phyloP scores from a whole-genome alignment of 2,888 invertebrate genomes.

The Diaphora mendica region DNA sequence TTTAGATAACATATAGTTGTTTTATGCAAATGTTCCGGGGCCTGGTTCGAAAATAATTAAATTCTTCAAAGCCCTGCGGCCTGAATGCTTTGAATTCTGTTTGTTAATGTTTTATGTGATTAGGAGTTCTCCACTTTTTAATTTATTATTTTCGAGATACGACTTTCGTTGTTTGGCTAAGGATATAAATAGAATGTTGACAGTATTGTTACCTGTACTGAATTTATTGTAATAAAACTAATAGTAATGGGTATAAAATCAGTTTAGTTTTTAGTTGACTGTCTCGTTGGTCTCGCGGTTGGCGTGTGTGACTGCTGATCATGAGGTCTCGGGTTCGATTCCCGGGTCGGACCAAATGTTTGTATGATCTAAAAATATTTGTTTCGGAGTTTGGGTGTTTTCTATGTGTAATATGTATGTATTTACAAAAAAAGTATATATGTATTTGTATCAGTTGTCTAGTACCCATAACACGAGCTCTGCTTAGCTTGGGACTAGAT shows the following conservation, averaged over 20 bases:
- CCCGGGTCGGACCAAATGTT: too few relatives aligned
- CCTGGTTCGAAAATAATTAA: constrained; percentile 81
- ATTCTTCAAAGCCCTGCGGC: constrained; percentile 76
- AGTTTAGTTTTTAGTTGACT: too few relatives aligned
- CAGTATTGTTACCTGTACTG: constrained; percentile 5
- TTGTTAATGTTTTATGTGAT: constrained; percentile 77
- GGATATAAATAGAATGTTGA: constrained; percentile 21
- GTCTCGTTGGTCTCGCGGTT: too few relatives aligned
- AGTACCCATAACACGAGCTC: too few relatives aligned
- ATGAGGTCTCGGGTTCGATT: too few relatives aligned
- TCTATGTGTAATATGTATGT: too few relatives aligned
- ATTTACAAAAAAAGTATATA: too few relatives aligned
- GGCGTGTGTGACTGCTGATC: too few relatives aligned
- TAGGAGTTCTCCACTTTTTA: constrained; percentile 69
- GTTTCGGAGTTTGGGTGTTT: too few relatives aligned
- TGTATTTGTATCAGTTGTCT: too few relatives aligned
- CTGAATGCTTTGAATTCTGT: constrained; percentile 67
- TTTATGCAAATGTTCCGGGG: constrained; percentile 81
- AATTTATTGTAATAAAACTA: background rate
- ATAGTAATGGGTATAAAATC: background rate
- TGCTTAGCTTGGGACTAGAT: too few relatives aligned
- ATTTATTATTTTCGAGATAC: constrained; percentile 33
- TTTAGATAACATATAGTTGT: constrained; percentile 81
- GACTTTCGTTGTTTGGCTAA: constrained; percentile 26
- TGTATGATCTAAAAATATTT: too few relatives aligned